Base-by-base conservation (phyloP, 2,797 vertebrate species). In the Agapornis canus region DNA sequence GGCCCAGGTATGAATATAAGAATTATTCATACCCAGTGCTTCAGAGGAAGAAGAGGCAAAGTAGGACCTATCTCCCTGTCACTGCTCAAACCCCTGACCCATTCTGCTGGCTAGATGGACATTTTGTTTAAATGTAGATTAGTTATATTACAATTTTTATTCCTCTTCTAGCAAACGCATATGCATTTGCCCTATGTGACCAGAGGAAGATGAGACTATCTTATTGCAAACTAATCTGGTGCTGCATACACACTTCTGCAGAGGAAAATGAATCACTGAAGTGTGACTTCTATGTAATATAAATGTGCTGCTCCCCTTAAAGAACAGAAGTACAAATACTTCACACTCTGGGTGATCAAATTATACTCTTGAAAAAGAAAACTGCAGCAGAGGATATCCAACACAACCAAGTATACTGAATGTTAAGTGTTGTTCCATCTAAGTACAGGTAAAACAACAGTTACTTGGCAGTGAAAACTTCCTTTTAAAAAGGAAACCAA, bases 261-360 rank as follows among this genome's bases (percentile, higher is more conserved):
- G 86, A 82, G 82, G 89, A 93, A 95, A 96, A 95, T 94, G 95
- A 93, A 97, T 96, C 95, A 89, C 79, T 78, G 54, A 65, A 93
- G 84, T 81, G 76, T 91, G 85, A 93, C 93, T 96, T 93, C 76
- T 45, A 14, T 66, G 79, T 91, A 93, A 96, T 96, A 94, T 39
- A 94, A 95, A 96, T 93, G 94, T 66, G 82, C 70, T 94, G 68
- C 47, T 96, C 87, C 47, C 54, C 85, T 95, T 83, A 95, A 94
- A 95, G 89, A 96, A 82, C 82, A 95, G 72, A 66, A 93, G 85
- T 83, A 94, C 91, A 89, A 95, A 91, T 89, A 91, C 82, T 91
- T 94, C 92, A 86, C 79, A 88, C 81, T 65, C 89, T 73, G 76
- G 82, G 70, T 88, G 89, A 96, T 91, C 1, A 56, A 97, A 84